Evolutionary conservation across 2,888 invertebrate species (phyloP).

Genomic region (Spodoptera exigua): DNA sequence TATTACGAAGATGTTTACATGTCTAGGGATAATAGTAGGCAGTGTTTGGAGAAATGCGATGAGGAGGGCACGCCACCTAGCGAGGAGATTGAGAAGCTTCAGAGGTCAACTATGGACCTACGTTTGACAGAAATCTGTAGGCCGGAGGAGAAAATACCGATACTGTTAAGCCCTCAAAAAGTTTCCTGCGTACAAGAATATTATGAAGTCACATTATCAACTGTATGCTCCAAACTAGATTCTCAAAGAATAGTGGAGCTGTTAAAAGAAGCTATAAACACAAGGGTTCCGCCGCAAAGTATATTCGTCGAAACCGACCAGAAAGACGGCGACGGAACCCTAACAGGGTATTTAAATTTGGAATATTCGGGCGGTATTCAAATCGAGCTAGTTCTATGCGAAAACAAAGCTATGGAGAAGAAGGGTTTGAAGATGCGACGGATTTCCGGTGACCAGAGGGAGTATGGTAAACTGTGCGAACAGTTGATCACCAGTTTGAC

Average conservation of each 20-base stretch:
- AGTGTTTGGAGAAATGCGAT: constrained; percentile 75
- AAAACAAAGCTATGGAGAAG: constrained; percentile 92
- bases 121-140: constrained; percentile 80
- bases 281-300: constrained; percentile 92
- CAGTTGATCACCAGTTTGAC: constrained; percentile 96
- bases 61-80: constrained; percentile 69
- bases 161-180: constrained; percentile 80
- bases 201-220: constrained; percentile 94
- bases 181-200: constrained; percentile 82
- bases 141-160: constrained; percentile 79
- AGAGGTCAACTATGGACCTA: constrained; percentile 83
- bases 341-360: constrained; percentile 90
- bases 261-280: constrained; percentile 94
- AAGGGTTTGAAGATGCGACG: constrained; percentile 95
- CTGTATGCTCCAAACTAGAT: constrained; percentile 94
- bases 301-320: constrained; percentile 85
- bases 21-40: constrained; percentile 75
- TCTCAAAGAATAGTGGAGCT: constrained; percentile 94
- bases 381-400: constrained; percentile 94
- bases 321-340: constrained; percentile 70
- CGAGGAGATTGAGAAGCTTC: constrained; percentile 81
- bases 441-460: constrained; percentile 96
- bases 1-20: constrained; percentile 81
- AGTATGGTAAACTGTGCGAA: constrained; percentile 96
- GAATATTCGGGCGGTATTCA: constrained; percentile 95